phyloP scores from a whole-genome alignment of 2,888 invertebrate genomes.

The Brenthis hecate region DNA sequence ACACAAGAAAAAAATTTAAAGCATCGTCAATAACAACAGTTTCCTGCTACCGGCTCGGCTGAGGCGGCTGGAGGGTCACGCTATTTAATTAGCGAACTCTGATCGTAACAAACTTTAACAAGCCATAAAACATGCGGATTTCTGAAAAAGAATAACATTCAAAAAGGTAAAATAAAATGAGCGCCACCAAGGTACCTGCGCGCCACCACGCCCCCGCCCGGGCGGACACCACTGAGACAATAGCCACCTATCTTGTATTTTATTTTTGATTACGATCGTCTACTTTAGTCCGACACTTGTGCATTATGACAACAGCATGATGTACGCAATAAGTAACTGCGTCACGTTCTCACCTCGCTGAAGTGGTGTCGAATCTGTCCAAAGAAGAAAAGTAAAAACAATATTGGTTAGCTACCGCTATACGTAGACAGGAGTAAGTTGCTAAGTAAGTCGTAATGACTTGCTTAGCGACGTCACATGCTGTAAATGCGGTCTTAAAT shows the following conservation, averaged over 20 bases:
- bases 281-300: conserved; percentile 32
- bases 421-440: conserved; percentile 44
- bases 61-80: too few species aligned
- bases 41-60: too few species aligned
- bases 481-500: neutral
- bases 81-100: conserved; percentile 64
- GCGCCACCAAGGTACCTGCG: conserved; percentile 65
- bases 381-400: too few species aligned
- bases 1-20: too few species aligned
- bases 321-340: too few species aligned
- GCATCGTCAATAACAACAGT: too few species aligned
- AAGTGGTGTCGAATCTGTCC: too few species aligned
- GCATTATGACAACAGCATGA: too few species aligned
- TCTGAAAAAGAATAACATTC: conserved; percentile 70
- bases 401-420: conserved; percentile 12
- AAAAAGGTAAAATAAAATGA: conserved; percentile 68
- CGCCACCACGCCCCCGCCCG: conserved; percentile 37
- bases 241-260: conserved; percentile 65
- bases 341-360: too few species aligned
- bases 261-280: conserved; percentile 73
- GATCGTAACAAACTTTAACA: conserved; percentile 72
- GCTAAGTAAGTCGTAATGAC: neutral
- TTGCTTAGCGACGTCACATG: neutral
- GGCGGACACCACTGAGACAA: conserved; percentile 55
- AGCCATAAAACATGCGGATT: conserved; percentile 77